Base-by-base conservation (phyloP, 2,113 vertebrate genomes). In the Paramormyrops kingsleyae region DNA sequence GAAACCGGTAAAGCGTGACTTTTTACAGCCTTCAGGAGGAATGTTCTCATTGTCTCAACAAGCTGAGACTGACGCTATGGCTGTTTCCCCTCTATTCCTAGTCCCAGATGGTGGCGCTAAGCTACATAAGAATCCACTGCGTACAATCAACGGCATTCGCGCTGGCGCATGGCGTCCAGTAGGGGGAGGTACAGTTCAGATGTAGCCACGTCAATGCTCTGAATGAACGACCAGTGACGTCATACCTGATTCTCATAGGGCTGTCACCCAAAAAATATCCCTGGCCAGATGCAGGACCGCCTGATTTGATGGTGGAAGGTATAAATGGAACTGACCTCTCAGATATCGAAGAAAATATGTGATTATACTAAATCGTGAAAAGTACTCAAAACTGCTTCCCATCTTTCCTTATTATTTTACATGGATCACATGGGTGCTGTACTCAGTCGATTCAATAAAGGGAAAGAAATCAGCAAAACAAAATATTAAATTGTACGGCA, bases 151-250 rank as follows among this genome's bases (percentile, higher is more conserved):
- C 35, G 13, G 70, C 15, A 24, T 39, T 83, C 6, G 47, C 21
- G 46, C 35, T 84, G 50, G 9, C 24, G 42, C 52, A 31, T 56
- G 39, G 5, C 5, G 88, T 56, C 88, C 77, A 62, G 50, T 47
- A 89, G 80, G 80, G 80, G 88, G 50, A 83, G 80, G 77, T 84
- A 84, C 21, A 84, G 52, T 24, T 59, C 50, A 46, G 21, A 24
- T 27, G 35, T 46, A 59, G 50, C 21, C 50, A 56, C 77, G 47
- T 50, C 84, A 50, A 13, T 1, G 39, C 21, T 62, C 27, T 44
- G 15, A 39, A 59, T 62, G 31, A 88, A 42, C 9, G 7, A 44
- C 35, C 7, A 24, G 27, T 31, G 52, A 89, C n/a, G 44, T 56
- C 59, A 66, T 13, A 42, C 21, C 87, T 46, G 56, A 70, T 10